These are phyloP conservation scores for Halictus ligatus DNA, from an alignment of 2,888 invertebrate species.

Conservation along the genomic window DNA sequence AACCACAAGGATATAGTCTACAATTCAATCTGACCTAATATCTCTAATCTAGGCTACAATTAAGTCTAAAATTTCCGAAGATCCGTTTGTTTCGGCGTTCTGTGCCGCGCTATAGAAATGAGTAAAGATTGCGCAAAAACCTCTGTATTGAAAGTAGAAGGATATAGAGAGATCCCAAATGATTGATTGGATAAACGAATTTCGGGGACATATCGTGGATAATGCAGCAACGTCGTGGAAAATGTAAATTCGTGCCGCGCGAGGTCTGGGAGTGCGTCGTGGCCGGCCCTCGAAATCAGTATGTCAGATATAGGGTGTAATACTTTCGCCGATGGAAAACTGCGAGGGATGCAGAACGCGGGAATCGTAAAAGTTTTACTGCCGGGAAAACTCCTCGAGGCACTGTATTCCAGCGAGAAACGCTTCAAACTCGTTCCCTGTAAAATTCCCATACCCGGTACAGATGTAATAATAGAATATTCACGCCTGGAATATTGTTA, in stretches of 20 bases:
- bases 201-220: not conserved
- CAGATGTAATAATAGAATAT: constrained; percentile 54
- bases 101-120: too few relatives aligned
- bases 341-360: constrained; percentile 38
- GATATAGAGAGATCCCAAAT: not conserved
- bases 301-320: constrained; percentile 42
- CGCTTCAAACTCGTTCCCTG: constrained; percentile 54
- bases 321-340: constrained; percentile 39
- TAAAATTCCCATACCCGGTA: constrained; percentile 36
- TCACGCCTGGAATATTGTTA: constrained; percentile 42
- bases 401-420: constrained; percentile 29
- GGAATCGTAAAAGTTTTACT: constrained; percentile 66
- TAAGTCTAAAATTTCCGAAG: not conserved
- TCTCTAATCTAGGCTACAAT: too few relatives aligned
- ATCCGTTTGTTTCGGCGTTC: not conserved
- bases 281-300: constrained; percentile 31
- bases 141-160: not conserved
- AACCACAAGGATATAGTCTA: not conserved
- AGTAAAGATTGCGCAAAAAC: not conserved
- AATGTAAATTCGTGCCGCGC: not conserved
- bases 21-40: not conserved
- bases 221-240: constrained; percentile 13
- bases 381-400: constrained; percentile 41
- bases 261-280: not conserved
- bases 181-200: not conserved